phyloP scores from a whole-genome alignment of 2,888 invertebrate species.

The Drosophila planitibia region DNA sequence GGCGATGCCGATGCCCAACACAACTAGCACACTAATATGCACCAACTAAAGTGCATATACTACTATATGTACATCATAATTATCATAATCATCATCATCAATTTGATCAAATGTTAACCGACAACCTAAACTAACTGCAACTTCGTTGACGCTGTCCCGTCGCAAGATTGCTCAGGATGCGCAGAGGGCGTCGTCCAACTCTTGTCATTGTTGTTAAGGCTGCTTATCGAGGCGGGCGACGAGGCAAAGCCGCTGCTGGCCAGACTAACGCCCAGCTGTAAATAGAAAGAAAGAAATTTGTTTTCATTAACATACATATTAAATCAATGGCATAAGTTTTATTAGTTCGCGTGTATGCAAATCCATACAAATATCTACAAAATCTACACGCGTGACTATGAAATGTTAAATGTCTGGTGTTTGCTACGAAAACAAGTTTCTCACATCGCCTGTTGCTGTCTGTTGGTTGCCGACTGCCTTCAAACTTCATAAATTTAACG shows the following conservation, averaged over 20 bases:
- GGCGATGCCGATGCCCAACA: slow-evolving; percentile 56
- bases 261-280: slow-evolving; percentile 69
- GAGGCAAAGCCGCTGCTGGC: slow-evolving; percentile 72
- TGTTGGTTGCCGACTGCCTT: slow-evolving; percentile 13
- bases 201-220: slow-evolving; percentile 29
- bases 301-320: slow-evolving; percentile 45
- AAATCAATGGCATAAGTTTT: slow-evolving; percentile 12
- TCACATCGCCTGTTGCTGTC: slow-evolving; percentile 20
- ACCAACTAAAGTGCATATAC: slow-evolving; percentile 12
- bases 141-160: slow-evolving; percentile 20
- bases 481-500: slow-evolving; percentile 42
- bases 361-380: slow-evolving; percentile 12
- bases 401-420: neutral
- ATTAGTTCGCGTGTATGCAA: slow-evolving; percentile 22
- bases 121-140: slow-evolving; percentile 56
- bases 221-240: slow-evolving; percentile 40
- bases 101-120: slow-evolving; percentile 36
- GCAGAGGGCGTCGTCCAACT: slow-evolving; percentile 48
- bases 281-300: slow-evolving; percentile 35
- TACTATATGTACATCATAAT: slow-evolving; percentile 20
- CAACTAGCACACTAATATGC: slow-evolving; percentile 36
- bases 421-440: slow-evolving; percentile 49
- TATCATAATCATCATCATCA: neutral
- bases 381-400: slow-evolving; percentile 30
- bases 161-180: slow-evolving; percentile 36